phyloP scores from a whole-genome alignment of 2,113 vertebrate species.

The Sander lucioperca region DNA sequence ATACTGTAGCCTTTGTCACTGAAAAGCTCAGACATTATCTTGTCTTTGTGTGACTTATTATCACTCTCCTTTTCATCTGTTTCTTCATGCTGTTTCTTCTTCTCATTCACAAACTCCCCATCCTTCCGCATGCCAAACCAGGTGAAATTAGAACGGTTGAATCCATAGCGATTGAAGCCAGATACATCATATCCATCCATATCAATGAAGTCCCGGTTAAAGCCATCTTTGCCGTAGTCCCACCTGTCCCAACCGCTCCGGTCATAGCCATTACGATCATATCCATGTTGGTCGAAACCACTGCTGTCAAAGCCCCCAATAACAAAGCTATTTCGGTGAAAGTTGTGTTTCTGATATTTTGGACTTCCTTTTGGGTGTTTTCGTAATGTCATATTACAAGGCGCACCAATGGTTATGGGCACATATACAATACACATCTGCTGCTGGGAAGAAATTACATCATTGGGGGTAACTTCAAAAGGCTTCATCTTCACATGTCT shows the following conservation, averaged over 20 bases:
- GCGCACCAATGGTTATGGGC: constrained; percentile 70
- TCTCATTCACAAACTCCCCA: constrained; percentile 20
- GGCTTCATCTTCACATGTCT: constrained; percentile 64
- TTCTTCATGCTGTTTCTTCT: not conserved
- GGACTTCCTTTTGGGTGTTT: constrained; percentile 9
- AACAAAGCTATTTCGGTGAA: not conserved
- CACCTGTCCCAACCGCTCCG: constrained; percentile 56
- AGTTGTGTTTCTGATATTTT: not conserved
- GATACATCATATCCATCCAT: constrained; percentile 61
- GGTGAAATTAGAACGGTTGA: constrained; percentile 59
- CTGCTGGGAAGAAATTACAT: constrained; percentile 44
- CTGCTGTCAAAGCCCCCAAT: not conserved
- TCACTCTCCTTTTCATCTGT: not conserved
- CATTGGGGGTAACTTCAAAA: constrained; percentile 59
- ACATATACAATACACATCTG: constrained; percentile 66
- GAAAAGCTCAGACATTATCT: constrained; percentile 53
- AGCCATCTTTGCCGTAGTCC: constrained; percentile 48
- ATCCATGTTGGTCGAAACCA: constrained; percentile 38
- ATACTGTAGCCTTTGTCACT: constrained; percentile 52
- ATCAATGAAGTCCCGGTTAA: constrained; percentile 67
- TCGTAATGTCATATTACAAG: constrained; percentile 65
- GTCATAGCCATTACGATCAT: constrained; percentile 48
- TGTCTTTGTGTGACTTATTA: not conserved
- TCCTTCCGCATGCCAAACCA: constrained; percentile 59
- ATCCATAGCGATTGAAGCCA: constrained; percentile 68